Evolutionary conservation across 2,797 vertebrate genomes (phyloP).

Genomic region (Rhodeus uyekii): DNA sequence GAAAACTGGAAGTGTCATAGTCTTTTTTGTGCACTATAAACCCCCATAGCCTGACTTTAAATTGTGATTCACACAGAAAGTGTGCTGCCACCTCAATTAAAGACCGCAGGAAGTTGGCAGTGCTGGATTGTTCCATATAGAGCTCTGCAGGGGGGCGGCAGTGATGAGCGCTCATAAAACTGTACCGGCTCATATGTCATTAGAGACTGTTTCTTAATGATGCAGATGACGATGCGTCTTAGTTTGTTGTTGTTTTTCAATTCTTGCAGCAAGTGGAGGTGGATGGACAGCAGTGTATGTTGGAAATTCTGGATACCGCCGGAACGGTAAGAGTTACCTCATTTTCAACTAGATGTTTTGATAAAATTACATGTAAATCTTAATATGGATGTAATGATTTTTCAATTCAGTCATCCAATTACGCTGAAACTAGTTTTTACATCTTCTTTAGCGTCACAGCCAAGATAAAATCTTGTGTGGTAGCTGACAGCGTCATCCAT

Average conservation of each 20-base stretch:
- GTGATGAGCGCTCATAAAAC: neutral
- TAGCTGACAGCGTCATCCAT: neutral
- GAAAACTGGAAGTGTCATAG: neutral
- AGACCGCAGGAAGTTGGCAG: conserved; percentile 20
- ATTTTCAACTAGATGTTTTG: neutral
- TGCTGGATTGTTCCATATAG: conserved; percentile 14
- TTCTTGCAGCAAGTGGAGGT: conserved; percentile 88
- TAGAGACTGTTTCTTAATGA: conserved; percentile 22
- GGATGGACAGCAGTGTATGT: conserved; percentile 90
- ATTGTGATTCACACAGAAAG: conserved; percentile 25
- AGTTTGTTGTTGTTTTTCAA: conserved; percentile 30
- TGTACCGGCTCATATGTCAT: neutral
- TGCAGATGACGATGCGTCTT: neutral
- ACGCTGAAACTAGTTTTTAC: neutral
- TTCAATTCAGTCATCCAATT: neutral
- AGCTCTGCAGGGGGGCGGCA: neutral
- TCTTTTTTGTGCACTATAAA: neutral
- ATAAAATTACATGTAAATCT: neutral
- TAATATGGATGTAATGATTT: neutral
- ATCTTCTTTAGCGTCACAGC: neutral
- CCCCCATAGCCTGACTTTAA: conserved; percentile 34
- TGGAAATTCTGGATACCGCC: conserved; percentile 90
- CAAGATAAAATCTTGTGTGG: neutral
- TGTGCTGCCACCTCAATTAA: neutral
- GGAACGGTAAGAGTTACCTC: conserved; percentile 84